These are phyloP conservation scores for Muntiacus reevesi DNA, from an alignment of 2,113 vertebrate genomes.

Conservation along the genomic window DNA sequence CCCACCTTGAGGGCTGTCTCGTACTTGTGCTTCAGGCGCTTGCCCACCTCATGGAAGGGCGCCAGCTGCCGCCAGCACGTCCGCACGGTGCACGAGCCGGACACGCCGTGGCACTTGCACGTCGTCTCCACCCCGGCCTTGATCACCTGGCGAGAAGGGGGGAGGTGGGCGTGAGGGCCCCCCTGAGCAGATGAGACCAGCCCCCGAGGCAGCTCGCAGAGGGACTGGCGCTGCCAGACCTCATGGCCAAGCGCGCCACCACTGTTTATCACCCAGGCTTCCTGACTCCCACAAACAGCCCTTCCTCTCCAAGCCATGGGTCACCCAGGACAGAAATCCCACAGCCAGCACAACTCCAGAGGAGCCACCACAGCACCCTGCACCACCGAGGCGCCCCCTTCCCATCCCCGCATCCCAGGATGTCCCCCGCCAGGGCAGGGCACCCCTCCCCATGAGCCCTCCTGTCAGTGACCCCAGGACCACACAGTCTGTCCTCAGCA, in stretches of 20 bases:
- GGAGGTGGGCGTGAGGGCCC: neutral
- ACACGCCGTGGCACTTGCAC: slow-evolving; percentile 97
- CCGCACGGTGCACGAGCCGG: slow-evolving; percentile 95
- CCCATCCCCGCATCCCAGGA: neutral
- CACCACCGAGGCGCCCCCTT: neutral
- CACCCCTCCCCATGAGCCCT: neutral
- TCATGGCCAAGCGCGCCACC: neutral
- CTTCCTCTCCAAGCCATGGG: neutral
- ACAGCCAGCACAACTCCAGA: neutral
- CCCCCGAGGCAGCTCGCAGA: neutral
- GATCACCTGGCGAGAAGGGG: slow-evolving; percentile 87
- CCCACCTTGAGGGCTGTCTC: slow-evolving; percentile 94
- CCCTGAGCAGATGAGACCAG: neutral
- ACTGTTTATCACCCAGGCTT: neutral
- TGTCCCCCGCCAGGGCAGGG: neutral
- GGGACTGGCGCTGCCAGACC: neutral
- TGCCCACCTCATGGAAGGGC: slow-evolving; percentile 97
- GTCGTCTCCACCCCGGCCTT: slow-evolving; percentile 97
- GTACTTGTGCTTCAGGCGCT: slow-evolving; percentile 95
- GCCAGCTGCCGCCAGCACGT: slow-evolving; percentile 98
- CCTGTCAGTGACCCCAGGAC: too few species aligned
- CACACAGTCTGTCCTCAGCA: neutral
- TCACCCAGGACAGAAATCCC: neutral
- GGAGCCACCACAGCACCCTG: fast-evolving
- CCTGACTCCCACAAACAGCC: neutral